A percentile compares a stretch with the other conserved stretches of the same genome.
These are phyloP conservation scores for Amblyjoppa fuscipennis DNA, from an alignment of 2,888 invertebrate species.

Conservation along the genomic window DNA sequence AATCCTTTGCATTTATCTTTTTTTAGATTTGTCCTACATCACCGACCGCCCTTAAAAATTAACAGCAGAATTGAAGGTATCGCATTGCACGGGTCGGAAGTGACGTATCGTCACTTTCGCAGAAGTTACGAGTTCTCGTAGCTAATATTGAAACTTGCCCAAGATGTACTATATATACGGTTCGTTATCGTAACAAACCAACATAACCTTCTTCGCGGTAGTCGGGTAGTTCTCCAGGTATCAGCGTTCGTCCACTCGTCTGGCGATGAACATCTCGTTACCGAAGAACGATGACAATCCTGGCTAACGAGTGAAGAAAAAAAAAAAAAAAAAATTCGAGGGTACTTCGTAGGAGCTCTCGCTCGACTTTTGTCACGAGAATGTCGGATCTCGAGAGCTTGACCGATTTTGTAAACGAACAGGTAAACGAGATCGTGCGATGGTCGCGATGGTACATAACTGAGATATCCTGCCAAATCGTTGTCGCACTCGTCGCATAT, in stretches of 20 bases:
- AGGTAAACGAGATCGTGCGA: slow-evolving; percentile 77
- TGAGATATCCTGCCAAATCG: slow-evolving; percentile 82
- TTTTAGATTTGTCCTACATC: no score
- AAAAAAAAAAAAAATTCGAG: neutral
- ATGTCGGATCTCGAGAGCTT: slow-evolving; percentile 75
- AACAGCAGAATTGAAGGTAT: no score
- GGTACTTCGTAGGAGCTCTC: neutral
- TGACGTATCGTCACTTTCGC: no score
- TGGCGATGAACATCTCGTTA: slow-evolving; percentile 28
- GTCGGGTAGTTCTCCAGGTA: slow-evolving; percentile 1
- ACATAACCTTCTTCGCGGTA: slow-evolving; percentile 27
- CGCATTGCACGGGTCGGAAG: no score
- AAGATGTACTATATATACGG: neutral
- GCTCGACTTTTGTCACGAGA: slow-evolving; percentile 15
- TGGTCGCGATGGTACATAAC: slow-evolving; percentile 83
- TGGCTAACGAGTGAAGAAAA: slow-evolving; percentile 1
- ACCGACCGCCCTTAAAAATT: no score
- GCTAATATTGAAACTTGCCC: neutral
- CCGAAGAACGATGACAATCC: slow-evolving; percentile 18
- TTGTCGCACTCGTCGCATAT: slow-evolving; percentile 80
- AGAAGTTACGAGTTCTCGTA: no score
- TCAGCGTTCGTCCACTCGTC: slow-evolving; percentile 15
- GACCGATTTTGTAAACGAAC: slow-evolving; percentile 73
- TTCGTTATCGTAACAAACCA: slow-evolving; percentile 9
- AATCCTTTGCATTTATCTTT: no score